Evolutionary conservation across 2,888 invertebrate genomes (phyloP).

Genomic region (Melinaea marsaeus): DNA sequence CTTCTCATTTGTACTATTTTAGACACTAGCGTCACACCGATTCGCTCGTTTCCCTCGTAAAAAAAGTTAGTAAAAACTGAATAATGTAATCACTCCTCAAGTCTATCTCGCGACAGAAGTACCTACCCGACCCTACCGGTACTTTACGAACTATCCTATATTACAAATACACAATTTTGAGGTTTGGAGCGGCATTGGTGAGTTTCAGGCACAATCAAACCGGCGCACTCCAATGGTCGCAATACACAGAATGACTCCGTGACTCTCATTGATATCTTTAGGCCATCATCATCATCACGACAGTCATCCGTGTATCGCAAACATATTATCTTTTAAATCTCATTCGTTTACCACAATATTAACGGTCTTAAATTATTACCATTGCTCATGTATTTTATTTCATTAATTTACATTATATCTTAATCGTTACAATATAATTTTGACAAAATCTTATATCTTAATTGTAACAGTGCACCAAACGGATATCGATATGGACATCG

Average conservation of each 20-base stretch:
- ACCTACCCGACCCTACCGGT: slow-evolving; percentile 58
- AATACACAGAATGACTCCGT: slow-evolving; percentile 56
- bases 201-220: slow-evolving; percentile 76
- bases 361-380: slow-evolving; percentile 56
- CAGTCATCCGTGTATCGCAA: slow-evolving; percentile 60
- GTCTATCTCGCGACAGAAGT: slow-evolving; percentile 56
- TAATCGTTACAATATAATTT: slow-evolving; percentile 30
- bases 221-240: slow-evolving; percentile 70
- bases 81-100: slow-evolving; percentile 76
- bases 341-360: slow-evolving; percentile 57
- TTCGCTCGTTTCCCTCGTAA: slow-evolving; percentile 72
- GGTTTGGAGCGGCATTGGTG: slow-evolving; percentile 77
- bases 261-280: slow-evolving; percentile 17
- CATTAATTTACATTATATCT: slow-evolving; percentile 35
- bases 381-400: slow-evolving; percentile 42
- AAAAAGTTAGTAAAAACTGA: slow-evolving; percentile 73
- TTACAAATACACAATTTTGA: slow-evolving; percentile 72
- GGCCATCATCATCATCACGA: slow-evolving; percentile 16
- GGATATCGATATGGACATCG: slow-evolving; percentile 37
- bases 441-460: slow-evolving; percentile 35
- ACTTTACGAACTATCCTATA: slow-evolving; percentile 59
- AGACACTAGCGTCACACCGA: slow-evolving; percentile 77
- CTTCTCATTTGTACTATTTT: slow-evolving; percentile 80
- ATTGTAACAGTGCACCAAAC: slow-evolving; percentile 36
- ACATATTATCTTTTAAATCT: slow-evolving; percentile 54